phyloP scores from a whole-genome alignment of 2,797 vertebrate genomes.

The Diplodus sargus region DNA sequence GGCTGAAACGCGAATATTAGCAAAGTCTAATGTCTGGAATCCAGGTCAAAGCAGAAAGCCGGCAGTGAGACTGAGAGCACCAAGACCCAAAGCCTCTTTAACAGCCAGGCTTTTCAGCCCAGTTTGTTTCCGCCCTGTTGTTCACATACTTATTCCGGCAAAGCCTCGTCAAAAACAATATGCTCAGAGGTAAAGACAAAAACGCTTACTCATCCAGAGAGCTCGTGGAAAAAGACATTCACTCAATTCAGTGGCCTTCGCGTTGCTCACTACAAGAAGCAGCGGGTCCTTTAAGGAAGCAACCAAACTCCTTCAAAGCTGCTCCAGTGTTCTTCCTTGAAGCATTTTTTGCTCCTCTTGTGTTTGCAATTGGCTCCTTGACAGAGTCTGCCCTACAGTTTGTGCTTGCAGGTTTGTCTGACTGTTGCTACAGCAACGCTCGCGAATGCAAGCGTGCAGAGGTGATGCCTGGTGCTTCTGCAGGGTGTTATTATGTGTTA shows the following conservation, averaged over 20 bases:
- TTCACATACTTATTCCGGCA: slow-evolving; percentile 56
- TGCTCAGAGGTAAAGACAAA: slow-evolving; percentile 48
- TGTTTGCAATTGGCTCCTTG: slow-evolving; percentile 35
- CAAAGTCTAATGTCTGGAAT: slow-evolving; percentile 77
- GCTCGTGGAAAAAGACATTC: slow-evolving; percentile 41
- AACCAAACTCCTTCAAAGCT: slow-evolving; percentile 6
- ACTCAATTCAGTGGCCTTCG: slow-evolving; percentile 40
- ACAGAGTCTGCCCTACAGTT: slow-evolving; percentile 28
- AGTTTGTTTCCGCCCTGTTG: slow-evolving; percentile 50
- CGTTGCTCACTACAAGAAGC: slow-evolving; percentile 23
- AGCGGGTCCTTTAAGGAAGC: neutral
- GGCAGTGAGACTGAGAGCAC: slow-evolving; percentile 55
- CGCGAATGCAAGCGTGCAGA: slow-evolving; percentile 8
- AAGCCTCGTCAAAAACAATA: slow-evolving; percentile 56
- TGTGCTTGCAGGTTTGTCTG: slow-evolving; percentile 29
- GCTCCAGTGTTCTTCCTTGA: slow-evolving; percentile 19
- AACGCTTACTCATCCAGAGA: slow-evolving; percentile 64
- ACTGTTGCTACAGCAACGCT: slow-evolving; percentile 49
- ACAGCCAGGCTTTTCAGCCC: slow-evolving; percentile 65
- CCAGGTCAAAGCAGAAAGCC: slow-evolving; percentile 77
- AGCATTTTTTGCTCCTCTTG: slow-evolving; percentile 1
- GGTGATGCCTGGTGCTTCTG: slow-evolving; percentile 46
- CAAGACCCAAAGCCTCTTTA: slow-evolving; percentile 69
- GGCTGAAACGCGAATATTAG: slow-evolving; percentile 73
- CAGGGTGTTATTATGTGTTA: slow-evolving; percentile 14